Percentiles rank a stretch among this genome's conserved stretches.
Conservation (phyloP, 2,113 vertebrate genomes). For the Scolopax mira region DNA sequence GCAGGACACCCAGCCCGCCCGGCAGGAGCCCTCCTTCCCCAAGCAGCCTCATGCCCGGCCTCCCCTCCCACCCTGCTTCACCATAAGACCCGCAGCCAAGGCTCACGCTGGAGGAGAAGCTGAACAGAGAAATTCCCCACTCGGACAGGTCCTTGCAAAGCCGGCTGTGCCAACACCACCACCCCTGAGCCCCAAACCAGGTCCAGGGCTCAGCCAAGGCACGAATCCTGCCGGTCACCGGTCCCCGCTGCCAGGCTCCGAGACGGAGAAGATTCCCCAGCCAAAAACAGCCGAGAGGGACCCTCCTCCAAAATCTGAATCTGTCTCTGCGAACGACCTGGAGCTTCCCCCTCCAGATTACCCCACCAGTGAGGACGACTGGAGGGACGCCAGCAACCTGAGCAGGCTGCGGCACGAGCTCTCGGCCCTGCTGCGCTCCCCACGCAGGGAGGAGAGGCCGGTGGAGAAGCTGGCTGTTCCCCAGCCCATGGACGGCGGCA, state of each 20-base stretch:
- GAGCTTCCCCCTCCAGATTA: slow-evolving; percentile 45
- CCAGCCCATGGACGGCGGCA: accelerated
- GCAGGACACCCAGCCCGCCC: neutral
- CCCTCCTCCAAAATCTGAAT: neutral
- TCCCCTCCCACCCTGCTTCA: slow-evolving; percentile 64
- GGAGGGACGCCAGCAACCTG: slow-evolving; percentile 70
- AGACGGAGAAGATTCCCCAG: neutral
- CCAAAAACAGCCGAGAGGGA: neutral
- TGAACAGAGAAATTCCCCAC: neutral
- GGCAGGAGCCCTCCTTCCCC: neutral
- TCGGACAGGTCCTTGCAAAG: neutral
- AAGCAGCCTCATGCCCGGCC: slow-evolving; percentile 47
- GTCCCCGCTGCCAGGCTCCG: neutral
- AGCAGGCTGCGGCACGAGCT: slow-evolving; percentile 68
- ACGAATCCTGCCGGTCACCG: accelerated
- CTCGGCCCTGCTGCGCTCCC: slow-evolving; percentile 66
- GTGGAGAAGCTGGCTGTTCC: neutral
- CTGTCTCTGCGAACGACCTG: neutral
- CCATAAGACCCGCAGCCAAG: slow-evolving; percentile 24
- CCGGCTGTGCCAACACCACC: neutral
- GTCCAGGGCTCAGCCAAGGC: neutral
- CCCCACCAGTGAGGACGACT: slow-evolving; percentile 20
- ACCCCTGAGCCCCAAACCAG: neutral
- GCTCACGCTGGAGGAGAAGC: neutral
- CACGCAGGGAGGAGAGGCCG: slow-evolving; percentile 9